These are phyloP conservation scores for Orius insidiosus DNA, from an alignment of 1,140 invertebrate species.

Conservation along the genomic window DNA sequence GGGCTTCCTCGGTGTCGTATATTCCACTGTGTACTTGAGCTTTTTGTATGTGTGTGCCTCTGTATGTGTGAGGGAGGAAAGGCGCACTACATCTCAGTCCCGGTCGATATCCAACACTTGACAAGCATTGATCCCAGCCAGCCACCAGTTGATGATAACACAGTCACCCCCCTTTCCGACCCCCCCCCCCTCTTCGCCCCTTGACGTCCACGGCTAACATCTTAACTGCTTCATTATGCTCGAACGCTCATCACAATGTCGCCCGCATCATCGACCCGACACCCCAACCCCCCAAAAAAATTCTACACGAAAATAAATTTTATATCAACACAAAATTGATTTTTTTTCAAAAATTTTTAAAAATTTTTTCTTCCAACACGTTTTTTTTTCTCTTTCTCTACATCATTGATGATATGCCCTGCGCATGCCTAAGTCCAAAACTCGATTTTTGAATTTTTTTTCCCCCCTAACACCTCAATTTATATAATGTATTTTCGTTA, in stretches of 20 bases:
- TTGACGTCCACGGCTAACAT: conserved; percentile 2
- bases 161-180: background rate
- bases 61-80: conserved; percentile 1
- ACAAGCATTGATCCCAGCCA: conserved; percentile 13
- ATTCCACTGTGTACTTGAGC: background rate
- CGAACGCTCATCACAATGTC: background rate
- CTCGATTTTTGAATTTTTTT: too few relatives aligned
- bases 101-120: conserved; percentile 13
- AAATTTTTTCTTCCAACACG: too few relatives aligned
- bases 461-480: too few relatives aligned
- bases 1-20: background rate
- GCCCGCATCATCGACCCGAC: too few relatives aligned
- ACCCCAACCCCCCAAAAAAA: too few relatives aligned
- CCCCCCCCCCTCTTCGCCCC: conserved; percentile 3
- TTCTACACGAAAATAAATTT: too few relatives aligned
- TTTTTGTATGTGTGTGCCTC: background rate
- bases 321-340: too few relatives aligned
- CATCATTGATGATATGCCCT: too few relatives aligned
- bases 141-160: conserved; percentile 13
- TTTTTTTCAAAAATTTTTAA: too few relatives aligned
- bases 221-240: conserved; percentile 12
- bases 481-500: too few relatives aligned
- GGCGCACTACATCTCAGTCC: conserved; percentile 5
- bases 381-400: too few relatives aligned
- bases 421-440: too few relatives aligned